A percentile compares a stretch with the other conserved stretches of the same genome.
Conservation (phyloP, 2,888 invertebrate genomes). For the Timandra comae region DNA sequence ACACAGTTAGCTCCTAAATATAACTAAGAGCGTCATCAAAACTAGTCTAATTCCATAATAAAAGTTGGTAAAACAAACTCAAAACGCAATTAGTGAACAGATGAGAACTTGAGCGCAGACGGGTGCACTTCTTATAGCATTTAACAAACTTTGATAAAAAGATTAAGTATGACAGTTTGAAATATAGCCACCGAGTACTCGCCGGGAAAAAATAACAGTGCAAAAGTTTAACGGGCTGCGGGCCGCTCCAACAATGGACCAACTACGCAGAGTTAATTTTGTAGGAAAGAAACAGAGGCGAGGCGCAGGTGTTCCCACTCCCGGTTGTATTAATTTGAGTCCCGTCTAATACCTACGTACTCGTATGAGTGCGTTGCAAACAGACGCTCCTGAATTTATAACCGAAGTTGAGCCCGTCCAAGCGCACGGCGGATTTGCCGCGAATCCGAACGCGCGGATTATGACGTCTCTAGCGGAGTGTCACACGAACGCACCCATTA, state of each 20-base stretch:
- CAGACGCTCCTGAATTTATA: constrained; percentile 61
- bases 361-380: constrained; percentile 56
- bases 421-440: constrained; percentile 38
- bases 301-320: constrained; percentile 59
- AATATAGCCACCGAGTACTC: constrained; percentile 69
- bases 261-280: constrained; percentile 66
- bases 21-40: constrained; percentile 29
- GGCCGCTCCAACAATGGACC: constrained; percentile 59
- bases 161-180: constrained; percentile 77
- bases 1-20: constrained; percentile 7
- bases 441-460: constrained; percentile 56
- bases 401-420: constrained; percentile 52
- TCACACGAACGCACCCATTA: constrained; percentile 32
- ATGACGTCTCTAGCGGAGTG: constrained; percentile 41
- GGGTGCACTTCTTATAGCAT: constrained; percentile 70
- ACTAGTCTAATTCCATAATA: constrained; percentile 46
- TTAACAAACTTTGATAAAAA: constrained; percentile 77
- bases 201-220: constrained; percentile 63
- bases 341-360: constrained; percentile 62
- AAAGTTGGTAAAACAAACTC: constrained; percentile 42
- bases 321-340: constrained; percentile 68
- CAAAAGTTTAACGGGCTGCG: constrained; percentile 53
- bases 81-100: constrained; percentile 66
- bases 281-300: constrained; percentile 65
- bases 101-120: constrained; percentile 57